A percentile compares a stretch with the other conserved stretches of the same genome.
Evolutionary conservation across 2,888 invertebrate species (phyloP).

Genomic region (Volucella zonaria): DNA sequence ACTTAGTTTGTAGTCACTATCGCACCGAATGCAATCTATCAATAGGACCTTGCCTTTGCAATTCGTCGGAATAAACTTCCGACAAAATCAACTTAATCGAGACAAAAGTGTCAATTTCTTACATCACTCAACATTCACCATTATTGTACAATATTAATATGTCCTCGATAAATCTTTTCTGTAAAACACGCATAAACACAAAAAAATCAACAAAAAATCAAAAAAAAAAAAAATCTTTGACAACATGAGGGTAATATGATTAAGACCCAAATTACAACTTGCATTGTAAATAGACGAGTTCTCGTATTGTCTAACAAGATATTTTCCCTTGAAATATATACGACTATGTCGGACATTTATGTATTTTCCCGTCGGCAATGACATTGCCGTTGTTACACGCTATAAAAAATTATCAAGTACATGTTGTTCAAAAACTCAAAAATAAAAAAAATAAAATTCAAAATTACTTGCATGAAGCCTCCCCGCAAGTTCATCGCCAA

Average conservation of each 20-base stretch:
- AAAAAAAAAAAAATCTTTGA: conserved; percentile 2
- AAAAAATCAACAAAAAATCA: not conserved
- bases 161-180: not conserved
- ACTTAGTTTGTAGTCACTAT: too few species aligned
- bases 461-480: not conserved
- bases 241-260: conserved; percentile 25
- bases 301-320: conserved; percentile 16
- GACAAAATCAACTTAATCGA: too few species aligned
- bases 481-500: conserved; percentile 12
- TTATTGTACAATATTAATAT: too few species aligned
- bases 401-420: conserved; percentile 32
- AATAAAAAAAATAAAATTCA: conserved; percentile 2
- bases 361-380: conserved; percentile 12
- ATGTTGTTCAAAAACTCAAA: not conserved
- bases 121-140: too few species aligned
- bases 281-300: not conserved
- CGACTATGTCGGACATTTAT: not conserved
- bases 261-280: not conserved
- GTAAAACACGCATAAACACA: not conserved
- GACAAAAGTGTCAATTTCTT: too few species aligned
- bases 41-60: too few species aligned
- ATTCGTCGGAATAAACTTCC: too few species aligned
- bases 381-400: conserved; percentile 9
- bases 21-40: too few species aligned
- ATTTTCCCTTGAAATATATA: conserved; percentile 4